These are phyloP conservation scores for Phallusia fumigata DNA, from an alignment of 23 tunicate species.

Conservation along the genomic window DNA sequence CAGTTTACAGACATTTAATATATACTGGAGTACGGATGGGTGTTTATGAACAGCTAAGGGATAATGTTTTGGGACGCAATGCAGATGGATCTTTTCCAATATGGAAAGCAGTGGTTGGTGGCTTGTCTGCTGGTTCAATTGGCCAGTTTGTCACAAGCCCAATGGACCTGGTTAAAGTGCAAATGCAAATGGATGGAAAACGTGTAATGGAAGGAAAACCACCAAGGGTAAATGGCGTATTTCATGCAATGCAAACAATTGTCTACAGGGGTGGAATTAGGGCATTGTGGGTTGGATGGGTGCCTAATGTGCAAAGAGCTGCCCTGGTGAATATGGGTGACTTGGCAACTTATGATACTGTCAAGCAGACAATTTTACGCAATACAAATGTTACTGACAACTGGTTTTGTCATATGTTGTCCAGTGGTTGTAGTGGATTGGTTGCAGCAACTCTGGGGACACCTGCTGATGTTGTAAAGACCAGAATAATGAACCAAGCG, in stretches of 20 bases:
- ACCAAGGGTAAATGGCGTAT: conserved; percentile 62
- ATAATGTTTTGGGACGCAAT: conserved; percentile 58
- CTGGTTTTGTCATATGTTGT: conserved; percentile 63
- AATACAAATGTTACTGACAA: conserved; percentile 57
- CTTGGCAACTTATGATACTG: conserved; percentile 80
- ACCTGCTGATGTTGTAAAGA: conserved; percentile 90
- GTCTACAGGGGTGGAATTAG: conserved; percentile 49
- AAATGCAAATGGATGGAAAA: conserved; percentile 92
- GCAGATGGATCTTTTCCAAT: conserved; percentile 67
- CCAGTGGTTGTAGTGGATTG: conserved; percentile 61
- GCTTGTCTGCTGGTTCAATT: conserved; percentile 66
- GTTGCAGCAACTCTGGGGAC: conserved; percentile 85
- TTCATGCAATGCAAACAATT: conserved; percentile 38
- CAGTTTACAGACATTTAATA: conserved; percentile 59
- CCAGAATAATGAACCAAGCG: conserved; percentile 91
- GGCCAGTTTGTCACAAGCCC: conserved; percentile 86
- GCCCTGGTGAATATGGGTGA: conserved; percentile 93
- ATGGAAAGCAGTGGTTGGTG: conserved; percentile 61
- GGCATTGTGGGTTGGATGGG: conserved; percentile 81
- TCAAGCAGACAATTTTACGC: conserved; percentile 42
- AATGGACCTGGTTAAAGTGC: conserved; percentile 88
- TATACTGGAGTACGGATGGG: conserved; percentile 82
- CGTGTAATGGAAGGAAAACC: conserved; percentile 71
- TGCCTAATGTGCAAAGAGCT: conserved; percentile 88
- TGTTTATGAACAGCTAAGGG: conserved; percentile 67